Base-by-base conservation (phyloP, 2,888 invertebrate species). In the Laspeyria flexula region DNA sequence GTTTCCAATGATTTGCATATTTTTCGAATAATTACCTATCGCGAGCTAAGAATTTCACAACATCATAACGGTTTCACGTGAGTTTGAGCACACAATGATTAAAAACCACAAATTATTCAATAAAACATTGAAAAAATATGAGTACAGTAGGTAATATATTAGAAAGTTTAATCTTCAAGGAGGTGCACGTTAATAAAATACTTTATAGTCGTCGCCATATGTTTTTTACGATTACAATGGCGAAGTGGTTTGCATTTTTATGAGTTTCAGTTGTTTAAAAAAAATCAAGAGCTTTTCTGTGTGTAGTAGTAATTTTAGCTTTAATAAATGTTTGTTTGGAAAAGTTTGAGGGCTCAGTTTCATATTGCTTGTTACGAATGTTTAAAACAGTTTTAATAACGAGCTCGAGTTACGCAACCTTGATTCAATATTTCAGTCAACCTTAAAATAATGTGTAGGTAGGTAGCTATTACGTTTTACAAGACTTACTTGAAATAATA, bases 181-280 rank as follows among this genome's bases (percentile, higher is more conserved):
- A 38, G 15, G 23, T 23, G 6, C 25, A 16, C 16, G 21, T 53
- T 43, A 38, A 42, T 6, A 30, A 33, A 25, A 37, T 4, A 45
- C 40, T 57, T 48, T 54, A 37, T 48, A 49, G 43, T 42, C 15
- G 13, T 43, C 61, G 18, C 49, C 61, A 46, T 33, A 43, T 48
- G 60, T 7, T 52, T 11, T 37, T 57, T 44, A 52, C 47, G 40
- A 44, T 42, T n/a, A 2, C 34, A n/a, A 25, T 18, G 18, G 49
- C 21, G 29, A 13, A 33, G 35, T 21, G 15, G 37, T 47, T 49
- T 61, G 44, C 54, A 54, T 45, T 9, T 21, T 42, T 23, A 21
- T 44, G 15, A 39, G 30, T 16, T 42, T 49, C 49, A 18, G 55
- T 44, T 31, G 47, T 52, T 35, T 51, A 31, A 34, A 58, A 55